Percentiles rank a stretch among this genome's conserved stretches.
Conservation (phyloP, 2,888 invertebrate species). For the Axea sp. region DNA sequence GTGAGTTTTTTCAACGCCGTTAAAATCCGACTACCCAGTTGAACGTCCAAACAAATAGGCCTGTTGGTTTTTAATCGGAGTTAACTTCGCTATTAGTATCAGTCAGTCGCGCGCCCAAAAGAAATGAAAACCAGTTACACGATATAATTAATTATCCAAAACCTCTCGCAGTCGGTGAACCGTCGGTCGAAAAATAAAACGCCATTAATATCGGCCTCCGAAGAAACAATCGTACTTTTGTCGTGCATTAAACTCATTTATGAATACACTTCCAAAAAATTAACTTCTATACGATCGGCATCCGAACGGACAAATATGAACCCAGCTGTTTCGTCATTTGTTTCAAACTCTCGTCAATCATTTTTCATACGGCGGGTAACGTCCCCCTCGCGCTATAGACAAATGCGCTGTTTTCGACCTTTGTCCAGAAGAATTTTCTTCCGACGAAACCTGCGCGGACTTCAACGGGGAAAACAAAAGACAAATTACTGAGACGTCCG, state of each 20-base stretch:
- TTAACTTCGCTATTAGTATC: conserved; percentile 40
- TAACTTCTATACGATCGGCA: conserved; percentile 42
- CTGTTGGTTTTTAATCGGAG: conserved; percentile 33
- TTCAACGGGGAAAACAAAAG: conserved; percentile 73
- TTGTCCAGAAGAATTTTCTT: conserved; percentile 75
- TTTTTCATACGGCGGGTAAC: conserved; percentile 71
- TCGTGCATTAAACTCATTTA: conserved; percentile 39
- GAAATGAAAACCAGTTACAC: conserved; percentile 46
- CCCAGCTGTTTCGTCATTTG: conserved; percentile 70
- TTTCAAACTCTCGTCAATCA: conserved; percentile 74
- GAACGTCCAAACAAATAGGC: conserved; percentile 10
- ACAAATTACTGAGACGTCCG: conserved; percentile 77
- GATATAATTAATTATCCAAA: conserved; percentile 49
- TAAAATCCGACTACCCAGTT: background rate
- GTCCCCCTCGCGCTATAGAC: conserved; percentile 35
- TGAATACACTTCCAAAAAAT: conserved; percentile 37
- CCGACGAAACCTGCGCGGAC: conserved; percentile 64
- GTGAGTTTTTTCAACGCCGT: background rate
- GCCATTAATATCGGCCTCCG: conserved; percentile 28
- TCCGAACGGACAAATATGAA: conserved; percentile 22
- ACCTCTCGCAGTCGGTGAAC: conserved; percentile 10
- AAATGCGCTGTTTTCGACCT: conserved; percentile 73
- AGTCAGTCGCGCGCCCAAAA: conserved; percentile 26
- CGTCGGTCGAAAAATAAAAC: conserved; percentile 16
- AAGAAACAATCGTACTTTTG: conserved; percentile 41